Conservation (phyloP, 2,888 invertebrate species). For the Andrena camellia region DNA sequence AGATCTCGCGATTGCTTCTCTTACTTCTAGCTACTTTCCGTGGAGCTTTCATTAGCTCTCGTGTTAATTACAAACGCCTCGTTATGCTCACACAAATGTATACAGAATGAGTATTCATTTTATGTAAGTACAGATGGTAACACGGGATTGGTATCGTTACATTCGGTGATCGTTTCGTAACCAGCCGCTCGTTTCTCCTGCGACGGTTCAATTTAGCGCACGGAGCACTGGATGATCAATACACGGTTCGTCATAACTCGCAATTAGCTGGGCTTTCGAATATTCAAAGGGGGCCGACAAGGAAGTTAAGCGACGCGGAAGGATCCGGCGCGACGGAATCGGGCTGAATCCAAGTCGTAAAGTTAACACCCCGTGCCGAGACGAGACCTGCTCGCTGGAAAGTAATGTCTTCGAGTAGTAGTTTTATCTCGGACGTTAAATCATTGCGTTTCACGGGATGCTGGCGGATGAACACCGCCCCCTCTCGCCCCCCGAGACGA, state of each 20-base stretch:
- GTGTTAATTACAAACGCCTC: too few species aligned
- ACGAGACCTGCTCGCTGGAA: conserved; percentile 7
- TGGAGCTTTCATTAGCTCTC: too few species aligned
- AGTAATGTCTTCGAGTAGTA: conserved; percentile 28
- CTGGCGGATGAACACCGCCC: conserved; percentile 27
- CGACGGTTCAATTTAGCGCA: not conserved
- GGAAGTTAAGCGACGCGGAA: conserved; percentile 4
- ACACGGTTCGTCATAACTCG: not conserved
- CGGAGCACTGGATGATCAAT: not conserved
- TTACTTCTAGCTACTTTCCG: too few species aligned
- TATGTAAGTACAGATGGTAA: too few species aligned
- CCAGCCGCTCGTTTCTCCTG: not conserved
- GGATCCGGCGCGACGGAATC: not conserved
- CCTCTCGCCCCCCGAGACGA: not conserved
- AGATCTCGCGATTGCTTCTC: too few species aligned
- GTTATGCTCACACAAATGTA: too few species aligned
- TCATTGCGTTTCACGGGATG: conserved; percentile 37
- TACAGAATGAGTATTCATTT: too few species aligned
- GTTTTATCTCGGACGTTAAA: conserved; percentile 40
- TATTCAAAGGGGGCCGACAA: conserved; percentile 3
- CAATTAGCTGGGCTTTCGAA: conserved; percentile 19
- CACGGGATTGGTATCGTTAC: too few species aligned
- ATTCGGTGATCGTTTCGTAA: not conserved
- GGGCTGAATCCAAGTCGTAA: conserved; percentile 9
- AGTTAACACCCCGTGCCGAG: conserved; percentile 19